Evolutionary conservation across 2,113 vertebrate species (phyloP).

Genomic region (Corvus cornix): DNA sequence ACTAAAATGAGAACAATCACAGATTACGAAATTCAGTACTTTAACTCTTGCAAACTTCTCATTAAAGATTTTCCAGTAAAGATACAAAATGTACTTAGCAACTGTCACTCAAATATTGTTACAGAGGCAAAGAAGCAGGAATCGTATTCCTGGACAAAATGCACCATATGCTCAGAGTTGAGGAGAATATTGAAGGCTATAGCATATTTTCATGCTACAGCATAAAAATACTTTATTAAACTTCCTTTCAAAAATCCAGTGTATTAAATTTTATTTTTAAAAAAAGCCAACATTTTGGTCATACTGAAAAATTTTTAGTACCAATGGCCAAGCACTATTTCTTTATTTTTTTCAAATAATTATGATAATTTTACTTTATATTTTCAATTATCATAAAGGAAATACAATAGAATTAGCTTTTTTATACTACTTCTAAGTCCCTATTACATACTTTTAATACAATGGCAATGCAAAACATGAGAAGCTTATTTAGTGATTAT

Average conservation of each 20-base stretch:
- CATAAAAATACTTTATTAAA: not conserved
- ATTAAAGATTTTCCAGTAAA: not conserved
- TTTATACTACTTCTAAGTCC: not conserved
- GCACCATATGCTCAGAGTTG: not conserved
- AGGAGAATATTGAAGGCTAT: not conserved
- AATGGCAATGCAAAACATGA: not conserved
- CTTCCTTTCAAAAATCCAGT: not conserved
- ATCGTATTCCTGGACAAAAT: not conserved
- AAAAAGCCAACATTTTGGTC: not conserved
- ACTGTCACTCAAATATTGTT: not conserved
- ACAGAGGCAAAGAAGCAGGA: not conserved
- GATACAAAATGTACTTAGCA: not conserved
- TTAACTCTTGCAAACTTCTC: not conserved
- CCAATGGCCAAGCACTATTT: not conserved
- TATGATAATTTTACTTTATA: not conserved
- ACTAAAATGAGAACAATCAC: not conserved
- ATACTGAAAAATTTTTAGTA: not conserved
- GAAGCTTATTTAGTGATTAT: not conserved
- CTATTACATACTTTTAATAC: not conserved
- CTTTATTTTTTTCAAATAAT: not conserved
- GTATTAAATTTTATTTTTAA: not conserved
- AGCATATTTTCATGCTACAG: not conserved
- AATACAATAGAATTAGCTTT: not conserved
- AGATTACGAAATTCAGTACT: not conserved
- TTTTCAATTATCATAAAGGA: not conserved